Conservation (phyloP, 1,140 invertebrate genomes). For the Drosophila pseudoobscura region DNA sequence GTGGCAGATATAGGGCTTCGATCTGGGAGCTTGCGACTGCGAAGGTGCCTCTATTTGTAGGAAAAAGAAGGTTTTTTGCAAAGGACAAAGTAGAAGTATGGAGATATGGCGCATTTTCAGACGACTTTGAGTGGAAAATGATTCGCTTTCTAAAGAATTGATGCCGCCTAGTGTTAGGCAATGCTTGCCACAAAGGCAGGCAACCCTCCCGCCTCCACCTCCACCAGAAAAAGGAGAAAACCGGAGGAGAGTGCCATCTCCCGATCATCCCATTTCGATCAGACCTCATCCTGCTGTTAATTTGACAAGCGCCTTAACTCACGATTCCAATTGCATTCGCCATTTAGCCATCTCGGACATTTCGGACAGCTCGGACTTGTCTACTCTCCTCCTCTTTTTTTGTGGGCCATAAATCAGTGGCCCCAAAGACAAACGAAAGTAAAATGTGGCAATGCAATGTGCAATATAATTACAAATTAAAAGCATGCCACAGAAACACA, state of each 20-base stretch:
- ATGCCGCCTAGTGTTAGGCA: constrained; percentile 51
- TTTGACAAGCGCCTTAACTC: constrained; percentile 56
- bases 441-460: constrained; percentile 24
- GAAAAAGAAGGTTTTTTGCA: no score
- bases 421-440: constrained; percentile 65
- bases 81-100: no score
- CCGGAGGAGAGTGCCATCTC: constrained; percentile 2
- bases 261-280: constrained; percentile 16
- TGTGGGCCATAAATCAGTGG: constrained; percentile 71
- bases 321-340: constrained; percentile 51
- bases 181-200: constrained; percentile 19
- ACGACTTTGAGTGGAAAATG: no score
- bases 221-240: not conserved
- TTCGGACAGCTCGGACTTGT: constrained; percentile 55
- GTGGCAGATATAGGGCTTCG: not conserved
- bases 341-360: constrained; percentile 1
- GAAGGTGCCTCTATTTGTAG: no score
- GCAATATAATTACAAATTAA: constrained; percentile 75
- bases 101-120: no score
- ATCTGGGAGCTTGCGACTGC: no score
- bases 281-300: constrained; percentile 13
- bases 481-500: constrained; percentile 33
- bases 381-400: constrained; percentile 36
- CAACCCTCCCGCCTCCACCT: not conserved
- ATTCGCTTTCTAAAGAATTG: no score